Percentiles rank a stretch among this genome's conserved stretches.
Evolutionary conservation across 2,797 vertebrate species (phyloP).

Genomic region (Melanotaenia boesemani): DNA sequence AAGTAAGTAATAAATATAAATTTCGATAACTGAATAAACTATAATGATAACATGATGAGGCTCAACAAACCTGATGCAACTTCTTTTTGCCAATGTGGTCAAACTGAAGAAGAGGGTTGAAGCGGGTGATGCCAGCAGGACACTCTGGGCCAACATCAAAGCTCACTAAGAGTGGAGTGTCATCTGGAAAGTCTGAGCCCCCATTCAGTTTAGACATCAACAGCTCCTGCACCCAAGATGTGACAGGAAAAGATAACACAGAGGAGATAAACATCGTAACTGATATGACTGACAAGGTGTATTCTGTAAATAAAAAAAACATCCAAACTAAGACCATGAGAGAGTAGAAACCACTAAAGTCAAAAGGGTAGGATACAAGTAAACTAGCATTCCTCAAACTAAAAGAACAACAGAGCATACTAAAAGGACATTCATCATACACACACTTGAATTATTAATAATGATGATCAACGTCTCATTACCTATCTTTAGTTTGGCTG

Average conservation of each 20-base stretch:
- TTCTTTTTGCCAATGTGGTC: constrained; percentile 82
- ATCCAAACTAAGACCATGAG: constrained; percentile 14
- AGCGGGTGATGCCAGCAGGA: constrained; percentile 61
- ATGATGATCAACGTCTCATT: constrained; percentile 12
- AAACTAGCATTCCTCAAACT: constrained; percentile 29
- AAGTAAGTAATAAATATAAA: constrained; percentile 11
- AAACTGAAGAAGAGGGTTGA: constrained; percentile 89
- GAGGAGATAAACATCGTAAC: constrained; percentile 6
- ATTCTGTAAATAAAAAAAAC: constrained; percentile 21
- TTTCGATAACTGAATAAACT: constrained; percentile 5
- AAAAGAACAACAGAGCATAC: constrained; percentile 35
- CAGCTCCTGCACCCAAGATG: constrained; percentile 81
- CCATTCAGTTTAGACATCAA: constrained; percentile 85
- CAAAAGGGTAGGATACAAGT: constrained; percentile 38
- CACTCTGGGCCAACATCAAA: constrained; percentile 64
- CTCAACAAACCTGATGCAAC: constrained; percentile 89
- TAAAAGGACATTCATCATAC: constrained; percentile 26
- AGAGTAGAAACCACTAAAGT: constrained; percentile 1
- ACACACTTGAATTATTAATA: constrained; percentile 52
- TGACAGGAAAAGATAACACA: constrained; percentile 23
- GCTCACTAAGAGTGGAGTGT: constrained; percentile 66
- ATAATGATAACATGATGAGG: background rate
- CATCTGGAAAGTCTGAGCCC: constrained; percentile 54
- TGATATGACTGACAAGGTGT: constrained; percentile 16
- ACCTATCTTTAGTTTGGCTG: background rate